A percentile compares a stretch with the other conserved stretches of the same genome.
phyloP scores from a whole-genome alignment of 2,888 invertebrate species.

The Drosophila eohydei region DNA sequence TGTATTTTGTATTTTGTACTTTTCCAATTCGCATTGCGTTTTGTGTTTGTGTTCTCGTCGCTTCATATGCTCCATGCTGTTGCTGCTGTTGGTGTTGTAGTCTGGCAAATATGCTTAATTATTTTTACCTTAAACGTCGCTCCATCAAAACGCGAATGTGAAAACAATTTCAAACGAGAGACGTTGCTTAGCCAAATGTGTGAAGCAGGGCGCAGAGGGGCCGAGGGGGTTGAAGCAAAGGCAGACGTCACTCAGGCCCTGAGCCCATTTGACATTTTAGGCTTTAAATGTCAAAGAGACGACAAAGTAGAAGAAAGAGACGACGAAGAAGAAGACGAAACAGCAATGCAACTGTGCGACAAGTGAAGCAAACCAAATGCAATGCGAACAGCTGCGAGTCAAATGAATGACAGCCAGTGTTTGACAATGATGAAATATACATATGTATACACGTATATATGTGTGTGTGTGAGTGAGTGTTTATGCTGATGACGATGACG shows the following conservation, averaged over 20 bases:
- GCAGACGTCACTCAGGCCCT: conserved; percentile 50
- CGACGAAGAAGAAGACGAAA: conserved; percentile 12
- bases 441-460: too few relatives aligned
- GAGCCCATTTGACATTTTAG: conserved; percentile 78
- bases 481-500: conserved; percentile 18
- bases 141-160: conserved; percentile 73
- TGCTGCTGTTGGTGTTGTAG: conserved; percentile 36
- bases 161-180: conserved; percentile 65
- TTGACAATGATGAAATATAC: conserved; percentile 53
- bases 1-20: conserved; percentile 54
- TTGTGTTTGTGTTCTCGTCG: conserved; percentile 49
- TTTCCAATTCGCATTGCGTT: conserved; percentile 72
- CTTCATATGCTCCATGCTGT: conserved; percentile 54
- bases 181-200: conserved; percentile 8
- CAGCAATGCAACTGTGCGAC: conserved; percentile 45
- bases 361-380: conserved; percentile 55
- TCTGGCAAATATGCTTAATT: conserved; percentile 79
- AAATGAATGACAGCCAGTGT: conserved; percentile 33
- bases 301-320: conserved; percentile 23
- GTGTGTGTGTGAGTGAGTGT: conserved; percentile 4
- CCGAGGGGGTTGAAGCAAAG: background rate
- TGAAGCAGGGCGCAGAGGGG: background rate
- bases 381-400: conserved; percentile 42
- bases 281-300: conserved; percentile 65
- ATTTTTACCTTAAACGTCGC: conserved; percentile 81